phyloP scores from a whole-genome alignment of 2,888 invertebrate species.

The Patella pellucida region DNA sequence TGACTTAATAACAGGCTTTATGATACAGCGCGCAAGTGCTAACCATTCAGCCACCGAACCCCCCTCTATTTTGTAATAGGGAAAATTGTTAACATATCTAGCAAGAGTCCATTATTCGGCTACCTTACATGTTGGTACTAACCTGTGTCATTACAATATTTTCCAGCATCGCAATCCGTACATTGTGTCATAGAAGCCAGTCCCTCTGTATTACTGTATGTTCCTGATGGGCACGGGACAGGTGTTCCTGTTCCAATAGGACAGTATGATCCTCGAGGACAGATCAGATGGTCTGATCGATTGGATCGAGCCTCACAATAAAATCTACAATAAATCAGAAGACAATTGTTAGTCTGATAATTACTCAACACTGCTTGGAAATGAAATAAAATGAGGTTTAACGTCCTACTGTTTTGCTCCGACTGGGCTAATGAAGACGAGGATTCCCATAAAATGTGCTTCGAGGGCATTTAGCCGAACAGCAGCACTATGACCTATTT shows the following conservation, averaged over 20 bases:
- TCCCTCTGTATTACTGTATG: slow-evolving; percentile 57
- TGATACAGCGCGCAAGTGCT: too few species aligned
- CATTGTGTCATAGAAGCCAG: slow-evolving; percentile 56
- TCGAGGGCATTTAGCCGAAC: too few species aligned
- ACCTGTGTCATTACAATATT: slow-evolving; percentile 68
- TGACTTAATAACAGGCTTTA: too few species aligned
- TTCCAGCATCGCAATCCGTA: slow-evolving; percentile 60
- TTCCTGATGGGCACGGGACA: slow-evolving; percentile 58
- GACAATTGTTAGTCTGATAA: neutral
- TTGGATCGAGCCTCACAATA: slow-evolving; percentile 63
- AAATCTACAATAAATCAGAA: slow-evolving; percentile 47
- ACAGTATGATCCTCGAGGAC: slow-evolving; percentile 59
- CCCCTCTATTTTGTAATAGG: too few species aligned
- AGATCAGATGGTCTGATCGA: slow-evolving; percentile 49
- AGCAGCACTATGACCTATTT: too few species aligned
- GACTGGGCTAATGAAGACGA: too few species aligned
- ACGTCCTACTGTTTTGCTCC: too few species aligned
- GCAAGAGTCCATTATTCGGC: too few species aligned
- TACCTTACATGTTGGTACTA: slow-evolving; percentile 1
- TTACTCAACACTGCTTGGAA: neutral
- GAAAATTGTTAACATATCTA: too few species aligned
- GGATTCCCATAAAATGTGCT: too few species aligned
- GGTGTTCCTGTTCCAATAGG: slow-evolving; percentile 50
- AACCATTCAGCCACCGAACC: too few species aligned
- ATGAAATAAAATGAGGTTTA: too few species aligned